Conservation (phyloP, 2,797 vertebrate genomes). For the Fratercula arctica region DNA sequence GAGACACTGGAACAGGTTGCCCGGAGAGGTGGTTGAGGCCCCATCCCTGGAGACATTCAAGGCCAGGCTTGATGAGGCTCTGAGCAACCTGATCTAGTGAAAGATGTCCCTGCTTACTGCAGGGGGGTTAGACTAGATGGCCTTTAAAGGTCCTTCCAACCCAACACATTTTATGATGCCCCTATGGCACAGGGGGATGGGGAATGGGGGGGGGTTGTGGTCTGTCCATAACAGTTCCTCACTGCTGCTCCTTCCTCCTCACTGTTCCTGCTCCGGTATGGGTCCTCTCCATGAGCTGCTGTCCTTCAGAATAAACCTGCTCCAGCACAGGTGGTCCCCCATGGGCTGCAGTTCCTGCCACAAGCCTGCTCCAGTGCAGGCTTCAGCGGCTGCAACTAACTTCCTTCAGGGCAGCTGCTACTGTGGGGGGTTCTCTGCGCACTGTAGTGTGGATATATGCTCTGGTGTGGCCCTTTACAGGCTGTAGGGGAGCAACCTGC, state of each 20-base stretch:
- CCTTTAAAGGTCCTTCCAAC: too few species aligned
- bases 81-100: too few species aligned
- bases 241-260: neutral
- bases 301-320: neutral
- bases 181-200: accelerated
- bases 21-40: too few species aligned
- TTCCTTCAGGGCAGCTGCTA: neutral
- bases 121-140: too few species aligned
- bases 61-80: too few species aligned
- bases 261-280: neutral
- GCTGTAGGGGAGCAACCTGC: neutral
- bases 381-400: neutral
- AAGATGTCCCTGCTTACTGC: too few species aligned
- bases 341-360: neutral
- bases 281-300: neutral
- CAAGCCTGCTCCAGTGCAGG: too few species aligned
- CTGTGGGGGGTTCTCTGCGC: accelerated
- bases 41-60: too few species aligned
- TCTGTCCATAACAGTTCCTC: neutral
- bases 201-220: neutral
- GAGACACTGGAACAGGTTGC: too few species aligned
- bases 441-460: neutral
- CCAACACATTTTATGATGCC: too few species aligned
- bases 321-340: neutral
- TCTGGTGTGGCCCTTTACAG: accelerated